Base-by-base conservation (phyloP, 1,140 invertebrate species). In the Drosophila pseudoobscura region DNA sequence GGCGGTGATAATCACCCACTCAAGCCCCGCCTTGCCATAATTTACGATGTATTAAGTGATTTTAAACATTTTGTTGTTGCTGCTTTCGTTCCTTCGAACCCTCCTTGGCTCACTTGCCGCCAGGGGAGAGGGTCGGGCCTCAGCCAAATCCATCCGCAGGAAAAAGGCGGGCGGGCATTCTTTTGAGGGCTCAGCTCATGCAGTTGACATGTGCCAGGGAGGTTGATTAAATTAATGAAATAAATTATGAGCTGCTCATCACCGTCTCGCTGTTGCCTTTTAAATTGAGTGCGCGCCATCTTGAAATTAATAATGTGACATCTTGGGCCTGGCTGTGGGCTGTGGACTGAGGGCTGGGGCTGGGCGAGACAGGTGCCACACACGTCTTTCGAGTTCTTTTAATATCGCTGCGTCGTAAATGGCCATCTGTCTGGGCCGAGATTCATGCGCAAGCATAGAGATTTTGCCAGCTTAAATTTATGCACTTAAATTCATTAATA, bases 151-250 rank as follows among this genome's bases (percentile, higher is more conserved):
- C 35, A 26, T 46, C 35, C 35, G 17, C 31, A 17, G 35, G 17
- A 49, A 53, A 46, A 66, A 54, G 74, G 73, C 69, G 74, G 69
- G 35, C 29, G 1, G 56, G 74, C 72, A 56, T 57, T 59, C 64
- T 52, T 76, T 60, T 75, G 50, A 75, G 80, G 60, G 54, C 66
- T 11, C 35, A 39, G 35, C 35, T 63, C 61, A 69, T 85, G 84
- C 75, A 88, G 79, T 83, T 89, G 84, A 88, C 83, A 88, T 84
- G 83, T 88, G 84, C 84, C 75, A 75, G 62, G 70, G 74, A 85
- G 69, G 82, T 89, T 88, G 84, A 88, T 88, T 88, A 88, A 88
- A 88, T 88, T 89, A 88, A 88, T 88, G 83, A 89, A 88, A 88
- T 88, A 88, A 88, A 88, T 88, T 88, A 88, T 88, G 83, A 88